Base-by-base conservation (phyloP, 2,888 invertebrate genomes). In the Dorcus parallelipipedus region DNA sequence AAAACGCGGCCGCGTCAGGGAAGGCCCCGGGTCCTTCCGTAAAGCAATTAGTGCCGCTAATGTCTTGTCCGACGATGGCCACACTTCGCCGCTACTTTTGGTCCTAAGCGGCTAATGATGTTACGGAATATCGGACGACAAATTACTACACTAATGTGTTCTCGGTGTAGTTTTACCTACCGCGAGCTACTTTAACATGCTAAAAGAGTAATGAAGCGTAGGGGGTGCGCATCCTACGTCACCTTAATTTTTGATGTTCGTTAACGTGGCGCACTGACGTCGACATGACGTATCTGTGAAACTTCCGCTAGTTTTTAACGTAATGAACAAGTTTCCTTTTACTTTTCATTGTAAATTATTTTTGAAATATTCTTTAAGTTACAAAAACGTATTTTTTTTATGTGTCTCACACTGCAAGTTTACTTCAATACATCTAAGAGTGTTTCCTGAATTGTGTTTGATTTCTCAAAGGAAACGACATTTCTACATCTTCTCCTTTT, bases 31-130 rank as follows among this genome's bases (percentile, higher is more conserved):
- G 49, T 50, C 54, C 48, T 54, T 55, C 56, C 52, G 51, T 49
- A 52, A 59, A 59, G 59, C 52, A 59, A 59, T 59, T 59, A 59
- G 56, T 52, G 49, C 55, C 59, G 56, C 59, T 59, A 59, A 59
- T 59, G 56, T 59, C 59, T 59, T 59, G 59, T 59, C 59, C 59
- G 52, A 52, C 52, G 54, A 47, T 51, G 54, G 55, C 52, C 59
- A 49, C 56, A 59, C 59, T 56, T 56, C 50, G 59, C 52, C 52
- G 49, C 55, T 52, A 52, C 59, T 56, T 56, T 52, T 49, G 43
- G 51, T 52, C 55, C 55, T 59, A 59, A 59, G 56, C 59, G 52
- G 55, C 56, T 59, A 59, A 59, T 52, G 56, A 59, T 59, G 59
- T 59, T 59, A 59, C 42, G 6, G 54, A 50, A 54, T 45, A 56